Base-by-base conservation (phyloP, 2,888 invertebrate genomes). In the Chironomus tentans region DNA sequence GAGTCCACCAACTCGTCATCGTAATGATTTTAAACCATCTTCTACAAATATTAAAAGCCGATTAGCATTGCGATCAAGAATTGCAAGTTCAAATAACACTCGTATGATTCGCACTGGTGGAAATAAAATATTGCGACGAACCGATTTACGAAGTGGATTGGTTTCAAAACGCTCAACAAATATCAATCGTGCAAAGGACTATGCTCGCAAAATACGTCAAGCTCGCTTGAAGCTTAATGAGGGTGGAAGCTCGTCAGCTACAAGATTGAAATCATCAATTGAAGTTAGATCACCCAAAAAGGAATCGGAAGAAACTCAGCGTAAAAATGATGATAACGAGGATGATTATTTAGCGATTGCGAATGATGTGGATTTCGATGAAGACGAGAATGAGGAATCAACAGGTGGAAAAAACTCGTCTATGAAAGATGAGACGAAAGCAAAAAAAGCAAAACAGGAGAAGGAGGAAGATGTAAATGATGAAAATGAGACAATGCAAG, bases 291-390 rank as follows among this genome's bases (percentile, higher is more conserved):
- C 68, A 12, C 68, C 74, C 1, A 15, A 48, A 15, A 74, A 74
- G 18, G 72, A 61, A 12, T 28, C 38, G 18, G 68, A 48, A 15
- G 65, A 65, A 22, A 15, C 56, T 3, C n/a, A 6, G n/a, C 18
- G 50, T 6, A 50, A 70, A 46, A 56, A n/a, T 18, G 56, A 56
- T 7, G 21, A 65, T 4, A 22, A 18, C 3, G 65, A 65, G 12
- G 65, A 24, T 10, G 65, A 65, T 22, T 65, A 21, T 65, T 65
- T 65, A 13, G 65, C 65, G 5, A 65, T 65, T 56, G 68, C 74
- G 4, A 73, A 65, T 24, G 74, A 74, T 22, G 74, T 74, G 3
- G 68, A 74, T 48, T 74, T 74, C 22, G 74, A 74, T 18, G 74
- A 74, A 10, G 74, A 68, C 6, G 74, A 74, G 12, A 28, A 65